phyloP scores from a whole-genome alignment of 2,113 vertebrate genomes.

The Merops nubicus region DNA sequence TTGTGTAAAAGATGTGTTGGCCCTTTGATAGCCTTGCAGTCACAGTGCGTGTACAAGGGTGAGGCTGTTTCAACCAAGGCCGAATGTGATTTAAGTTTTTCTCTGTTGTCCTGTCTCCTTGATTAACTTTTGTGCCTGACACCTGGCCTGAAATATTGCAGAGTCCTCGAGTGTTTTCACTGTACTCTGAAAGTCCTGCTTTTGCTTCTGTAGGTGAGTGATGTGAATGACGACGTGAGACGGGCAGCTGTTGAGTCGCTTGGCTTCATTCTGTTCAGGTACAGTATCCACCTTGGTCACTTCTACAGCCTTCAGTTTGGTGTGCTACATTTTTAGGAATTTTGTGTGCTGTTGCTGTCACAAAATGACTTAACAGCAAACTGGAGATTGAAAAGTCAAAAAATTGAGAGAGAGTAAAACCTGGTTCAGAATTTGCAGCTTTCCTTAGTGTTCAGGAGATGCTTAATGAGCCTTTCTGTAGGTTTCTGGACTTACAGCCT shows the following conservation, averaged over 20 bases:
- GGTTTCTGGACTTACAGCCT: background rate
- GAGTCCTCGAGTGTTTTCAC: background rate
- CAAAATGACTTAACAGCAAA: background rate
- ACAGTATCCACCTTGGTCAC: constrained; percentile 24
- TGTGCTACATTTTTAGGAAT: background rate
- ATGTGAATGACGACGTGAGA: constrained; percentile 96
- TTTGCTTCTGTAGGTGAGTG: constrained; percentile 85
- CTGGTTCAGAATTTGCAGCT: background rate
- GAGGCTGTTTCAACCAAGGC: background rate
- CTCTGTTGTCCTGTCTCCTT: background rate
- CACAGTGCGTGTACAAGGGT: background rate
- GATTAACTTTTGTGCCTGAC: background rate
- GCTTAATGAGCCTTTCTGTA: background rate
- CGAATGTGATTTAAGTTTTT: background rate
- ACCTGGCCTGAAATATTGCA: background rate
- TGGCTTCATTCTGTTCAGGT: constrained; percentile 99
- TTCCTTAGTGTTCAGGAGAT: background rate
- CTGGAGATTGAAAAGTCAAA: background rate
- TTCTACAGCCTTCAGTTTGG: background rate
- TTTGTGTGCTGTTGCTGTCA: background rate
- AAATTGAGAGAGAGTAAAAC: background rate
- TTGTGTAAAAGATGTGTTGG: background rate
- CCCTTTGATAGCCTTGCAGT: background rate
- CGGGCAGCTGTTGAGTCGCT: constrained; percentile 97
- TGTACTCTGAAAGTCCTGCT: background rate